Conservation (phyloP, 2,113 vertebrate species). For the Hippocampus comes region DNA sequence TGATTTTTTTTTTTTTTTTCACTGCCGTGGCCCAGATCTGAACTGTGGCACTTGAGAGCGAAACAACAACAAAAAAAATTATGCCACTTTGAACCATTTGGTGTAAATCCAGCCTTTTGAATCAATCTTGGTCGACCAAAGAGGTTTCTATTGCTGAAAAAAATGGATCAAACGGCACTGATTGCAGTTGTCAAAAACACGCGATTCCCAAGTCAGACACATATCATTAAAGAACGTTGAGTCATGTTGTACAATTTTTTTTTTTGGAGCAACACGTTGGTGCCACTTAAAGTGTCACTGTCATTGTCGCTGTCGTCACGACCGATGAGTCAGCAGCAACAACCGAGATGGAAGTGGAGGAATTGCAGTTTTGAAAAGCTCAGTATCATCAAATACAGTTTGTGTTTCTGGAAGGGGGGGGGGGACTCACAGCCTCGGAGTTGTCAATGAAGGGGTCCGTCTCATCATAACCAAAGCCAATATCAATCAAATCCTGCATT, state of each 20-base stretch:
- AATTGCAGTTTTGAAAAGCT: neutral
- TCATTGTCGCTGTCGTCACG: neutral
- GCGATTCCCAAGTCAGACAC: too few species aligned
- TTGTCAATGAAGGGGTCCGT: constrained; percentile 98
- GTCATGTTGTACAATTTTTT: neutral
- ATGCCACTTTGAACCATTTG: neutral
- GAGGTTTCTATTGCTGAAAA: neutral
- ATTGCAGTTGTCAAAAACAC: too few species aligned
- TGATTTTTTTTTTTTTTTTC: neutral
- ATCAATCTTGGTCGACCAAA: neutral
- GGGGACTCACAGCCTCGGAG: constrained; percentile 92
- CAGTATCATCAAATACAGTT: neutral
- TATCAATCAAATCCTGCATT: constrained; percentile 96
- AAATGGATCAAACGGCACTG: neutral
- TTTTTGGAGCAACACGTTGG: neutral
- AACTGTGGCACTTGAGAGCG: neutral
- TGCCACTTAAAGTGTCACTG: neutral
- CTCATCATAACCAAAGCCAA: constrained; percentile 96
- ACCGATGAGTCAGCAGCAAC: neutral
- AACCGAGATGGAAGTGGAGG: neutral
- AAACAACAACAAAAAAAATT: neutral
- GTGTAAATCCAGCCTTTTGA: neutral
- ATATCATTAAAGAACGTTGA: neutral
- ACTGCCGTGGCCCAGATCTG: neutral
- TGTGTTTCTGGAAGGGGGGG: neutral